A percentile compares a stretch with the other conserved stretches of the same genome.
These are phyloP conservation scores for Sebastes diploproa DNA, from an alignment of 2,797 vertebrate species.

Conservation along the genomic window DNA sequence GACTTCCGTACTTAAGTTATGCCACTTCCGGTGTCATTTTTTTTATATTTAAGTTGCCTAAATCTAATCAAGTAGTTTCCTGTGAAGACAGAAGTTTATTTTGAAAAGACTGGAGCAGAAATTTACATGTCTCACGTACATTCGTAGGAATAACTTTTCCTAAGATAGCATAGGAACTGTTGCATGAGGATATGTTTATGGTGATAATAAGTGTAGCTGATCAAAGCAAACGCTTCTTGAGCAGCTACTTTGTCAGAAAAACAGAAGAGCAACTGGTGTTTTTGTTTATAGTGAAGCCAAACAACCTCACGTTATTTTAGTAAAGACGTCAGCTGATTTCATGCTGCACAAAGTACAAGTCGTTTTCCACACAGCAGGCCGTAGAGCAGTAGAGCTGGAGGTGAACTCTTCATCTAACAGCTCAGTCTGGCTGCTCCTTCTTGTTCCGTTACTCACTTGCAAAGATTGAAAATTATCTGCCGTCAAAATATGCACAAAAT, in stretches of 20 bases:
- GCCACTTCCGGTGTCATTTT: too few relatives aligned
- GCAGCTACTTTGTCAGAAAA: background rate
- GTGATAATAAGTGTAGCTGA: background rate
- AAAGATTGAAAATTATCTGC: background rate
- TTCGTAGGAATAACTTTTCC: too few relatives aligned
- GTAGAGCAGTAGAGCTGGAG: background rate
- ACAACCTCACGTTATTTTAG: background rate
- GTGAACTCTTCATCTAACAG: background rate
- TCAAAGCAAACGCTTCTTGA: background rate
- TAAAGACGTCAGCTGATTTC: background rate
- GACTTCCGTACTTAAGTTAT: too few relatives aligned
- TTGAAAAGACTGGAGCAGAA: too few relatives aligned
- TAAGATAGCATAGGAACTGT: too few relatives aligned
- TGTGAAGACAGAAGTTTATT: too few relatives aligned
- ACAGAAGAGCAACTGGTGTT: background rate
- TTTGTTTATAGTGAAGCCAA: conserved; percentile 1
- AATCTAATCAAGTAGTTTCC: too few relatives aligned
- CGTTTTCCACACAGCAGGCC: background rate
- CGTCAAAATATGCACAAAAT: background rate
- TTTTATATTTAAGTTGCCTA: too few relatives aligned
- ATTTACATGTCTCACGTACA: too few relatives aligned
- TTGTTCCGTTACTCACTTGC: background rate
- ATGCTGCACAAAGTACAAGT: background rate
- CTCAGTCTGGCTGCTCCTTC: background rate
- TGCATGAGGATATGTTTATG: background rate